phyloP scores from a whole-genome alignment of 2,113 vertebrate genomes.

The Tyrannus savana region DNA sequence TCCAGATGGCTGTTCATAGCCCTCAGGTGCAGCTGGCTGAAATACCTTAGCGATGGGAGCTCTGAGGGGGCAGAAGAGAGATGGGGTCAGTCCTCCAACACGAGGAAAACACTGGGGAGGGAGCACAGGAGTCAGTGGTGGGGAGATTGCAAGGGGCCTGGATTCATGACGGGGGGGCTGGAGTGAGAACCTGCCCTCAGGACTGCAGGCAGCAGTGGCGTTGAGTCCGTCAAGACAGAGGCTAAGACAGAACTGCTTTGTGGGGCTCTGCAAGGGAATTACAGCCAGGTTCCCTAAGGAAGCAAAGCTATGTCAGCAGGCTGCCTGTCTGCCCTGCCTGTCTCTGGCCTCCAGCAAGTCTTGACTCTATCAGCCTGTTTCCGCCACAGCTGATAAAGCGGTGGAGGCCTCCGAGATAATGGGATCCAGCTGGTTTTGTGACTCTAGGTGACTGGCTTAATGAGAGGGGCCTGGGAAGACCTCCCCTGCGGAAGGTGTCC shows the following conservation, averaged over 20 bases:
- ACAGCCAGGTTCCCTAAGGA: background rate
- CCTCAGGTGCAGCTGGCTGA: background rate
- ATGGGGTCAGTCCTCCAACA: background rate
- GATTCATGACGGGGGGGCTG: background rate
- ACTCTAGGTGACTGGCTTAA: conserved; percentile 50
- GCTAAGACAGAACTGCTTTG: background rate
- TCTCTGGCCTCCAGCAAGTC: background rate
- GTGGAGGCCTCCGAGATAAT: conserved; percentile 29
- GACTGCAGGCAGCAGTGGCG: background rate
- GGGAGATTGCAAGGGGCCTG: background rate
- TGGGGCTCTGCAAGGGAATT: background rate
- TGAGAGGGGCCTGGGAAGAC: background rate
- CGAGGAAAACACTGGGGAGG: background rate
- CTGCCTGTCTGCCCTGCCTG: background rate
- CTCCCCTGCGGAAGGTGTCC: background rate
- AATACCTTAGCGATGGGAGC: background rate
- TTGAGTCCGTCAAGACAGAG: background rate
- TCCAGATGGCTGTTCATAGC: background rate
- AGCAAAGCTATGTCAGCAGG: conserved; percentile 4
- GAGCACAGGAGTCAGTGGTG: background rate
- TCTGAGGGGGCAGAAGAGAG: background rate
- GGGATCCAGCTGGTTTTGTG: conserved; percentile 51
- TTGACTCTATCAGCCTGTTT: background rate
- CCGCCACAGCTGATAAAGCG: background rate
- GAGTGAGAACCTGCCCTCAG: background rate